Evolutionary conservation across 2,888 invertebrate species (phyloP), one percentile per base, ranked within the genome.

Genomic region (Cybosia mesomella): DNA sequence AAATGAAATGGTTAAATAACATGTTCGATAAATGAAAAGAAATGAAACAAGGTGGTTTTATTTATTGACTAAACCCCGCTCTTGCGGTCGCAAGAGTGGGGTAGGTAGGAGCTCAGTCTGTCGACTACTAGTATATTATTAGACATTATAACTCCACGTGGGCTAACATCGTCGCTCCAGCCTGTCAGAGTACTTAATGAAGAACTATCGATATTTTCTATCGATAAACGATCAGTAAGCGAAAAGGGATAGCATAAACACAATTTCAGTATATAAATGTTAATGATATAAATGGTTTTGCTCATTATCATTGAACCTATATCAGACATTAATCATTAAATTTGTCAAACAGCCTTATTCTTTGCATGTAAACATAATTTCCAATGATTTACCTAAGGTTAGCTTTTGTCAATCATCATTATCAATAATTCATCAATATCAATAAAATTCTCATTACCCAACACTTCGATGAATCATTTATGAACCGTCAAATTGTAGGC

Each of bases 371-470:
- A 49, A 49, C 9, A 49, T 1, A 49, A 49, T n/a, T 49, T 8
- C n/a, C 49, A 49, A 49, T 2, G 49, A 49, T 18, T 49, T 49
- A 49, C 49, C 49, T n/a, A 5, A n/a, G n/a, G 8, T 8, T 49
- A 49, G 7, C 18, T 49, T 49, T 49, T 10, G n/a, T n/a, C 8
- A n/a, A n/a, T 49, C 8, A n/a, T 18, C n/a, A 49, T 49, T 8
- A 49, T 49, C 49, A n/a, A n/a, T n/a, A 49, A 49, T 49, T 49
- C 49, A 49, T 49, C n/a, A 49, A 5, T n/a, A 5, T 49, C 49
- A 49, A 49, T 49, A 49, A 49, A 49, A 49, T 49, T 49, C n/a
- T 49, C 49, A 49, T 49, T 49, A 49, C 49, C n/a, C 8, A n/a
- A 49, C n/a, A n/a, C n/a, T 18, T 7, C 18, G 2, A 2, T n/a